Evolutionary conservation across 2,113 vertebrate genomes (phyloP).

Genomic region (Galemys pyrenaicus): DNA sequence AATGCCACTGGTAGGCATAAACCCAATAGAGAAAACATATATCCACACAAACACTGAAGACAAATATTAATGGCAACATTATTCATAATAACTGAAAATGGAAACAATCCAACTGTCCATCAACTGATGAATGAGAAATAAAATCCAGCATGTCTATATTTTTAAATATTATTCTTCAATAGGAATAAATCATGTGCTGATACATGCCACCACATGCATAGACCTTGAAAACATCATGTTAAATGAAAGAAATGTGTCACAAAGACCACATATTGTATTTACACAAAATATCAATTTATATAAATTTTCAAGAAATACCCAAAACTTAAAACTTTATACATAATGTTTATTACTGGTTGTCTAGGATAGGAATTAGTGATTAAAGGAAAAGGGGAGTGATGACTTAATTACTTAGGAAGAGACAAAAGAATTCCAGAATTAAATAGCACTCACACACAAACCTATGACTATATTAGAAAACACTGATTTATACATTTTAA

Average conservation of each 20-base stretch:
- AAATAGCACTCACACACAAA: neutral
- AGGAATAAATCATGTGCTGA: neutral
- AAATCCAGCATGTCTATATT: neutral
- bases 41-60: neutral
- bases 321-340: neutral
- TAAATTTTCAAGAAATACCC: neutral
- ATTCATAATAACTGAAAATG: neutral
- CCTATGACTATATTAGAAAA: neutral
- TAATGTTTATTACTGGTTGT: neutral
- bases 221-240: neutral
- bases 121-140: neutral
- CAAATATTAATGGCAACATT: neutral
- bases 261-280: neutral
- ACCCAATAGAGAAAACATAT: neutral
- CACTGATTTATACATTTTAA: neutral
- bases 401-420: neutral
- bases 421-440: slow-evolving; percentile 23
- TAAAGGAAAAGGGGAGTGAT: neutral
- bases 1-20: neutral
- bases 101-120: neutral
- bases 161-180: neutral
- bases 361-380: neutral
- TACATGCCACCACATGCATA: neutral
- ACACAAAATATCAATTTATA: neutral
- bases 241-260: neutral